Conservation (phyloP, 2,888 invertebrate species). For the Drosophila bunnanda region DNA sequence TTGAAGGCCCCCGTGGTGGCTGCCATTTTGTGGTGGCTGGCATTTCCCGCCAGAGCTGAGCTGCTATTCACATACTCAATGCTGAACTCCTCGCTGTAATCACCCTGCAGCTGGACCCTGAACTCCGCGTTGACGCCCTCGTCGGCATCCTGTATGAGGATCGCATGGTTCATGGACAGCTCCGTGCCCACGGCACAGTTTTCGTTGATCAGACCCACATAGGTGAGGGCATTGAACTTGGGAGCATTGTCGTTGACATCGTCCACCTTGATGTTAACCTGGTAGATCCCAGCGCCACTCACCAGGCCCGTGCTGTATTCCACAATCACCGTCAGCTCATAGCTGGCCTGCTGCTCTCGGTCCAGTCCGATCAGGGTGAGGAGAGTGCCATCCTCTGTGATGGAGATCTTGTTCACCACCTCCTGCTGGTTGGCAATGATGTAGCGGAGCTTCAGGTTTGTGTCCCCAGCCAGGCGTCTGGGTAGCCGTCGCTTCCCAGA, state of each 20-base stretch:
- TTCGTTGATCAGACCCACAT: slow-evolving; percentile 92
- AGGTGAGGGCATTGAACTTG: slow-evolving; percentile 88
- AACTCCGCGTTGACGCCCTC: slow-evolving; percentile 89
- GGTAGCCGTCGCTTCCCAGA: slow-evolving; percentile 67
- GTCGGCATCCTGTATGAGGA: slow-evolving; percentile 91
- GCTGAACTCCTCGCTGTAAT: slow-evolving; percentile 90
- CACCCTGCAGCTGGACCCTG: slow-evolving; percentile 89
- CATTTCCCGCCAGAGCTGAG: slow-evolving; percentile 67
- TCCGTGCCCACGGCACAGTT: slow-evolving; percentile 90
- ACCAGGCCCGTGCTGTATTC: slow-evolving; percentile 90
- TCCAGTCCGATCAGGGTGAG: slow-evolving; percentile 91
- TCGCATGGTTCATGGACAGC: slow-evolving; percentile 88
- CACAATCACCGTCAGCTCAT: slow-evolving; percentile 91
- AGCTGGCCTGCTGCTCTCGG: slow-evolving; percentile 89
- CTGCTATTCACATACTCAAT: slow-evolving; percentile 87
- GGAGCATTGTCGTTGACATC: slow-evolving; percentile 96
- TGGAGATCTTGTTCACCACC: slow-evolving; percentile 91
- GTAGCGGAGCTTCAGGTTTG: slow-evolving; percentile 87
- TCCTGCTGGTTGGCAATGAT: slow-evolving; percentile 94
- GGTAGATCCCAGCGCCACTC: slow-evolving; percentile 91
- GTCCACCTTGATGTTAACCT: slow-evolving; percentile 91
- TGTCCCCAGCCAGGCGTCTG: slow-evolving; percentile 76
- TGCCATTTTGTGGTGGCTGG: slow-evolving; percentile 57
- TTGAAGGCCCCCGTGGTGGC: slow-evolving; percentile 82
- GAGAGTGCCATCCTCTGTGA: slow-evolving; percentile 92